A percentile compares a stretch with the other conserved stretches of the same genome.
Conservation (phyloP, 2,888 invertebrate genomes). For the Macrosoma leucophasiata region DNA sequence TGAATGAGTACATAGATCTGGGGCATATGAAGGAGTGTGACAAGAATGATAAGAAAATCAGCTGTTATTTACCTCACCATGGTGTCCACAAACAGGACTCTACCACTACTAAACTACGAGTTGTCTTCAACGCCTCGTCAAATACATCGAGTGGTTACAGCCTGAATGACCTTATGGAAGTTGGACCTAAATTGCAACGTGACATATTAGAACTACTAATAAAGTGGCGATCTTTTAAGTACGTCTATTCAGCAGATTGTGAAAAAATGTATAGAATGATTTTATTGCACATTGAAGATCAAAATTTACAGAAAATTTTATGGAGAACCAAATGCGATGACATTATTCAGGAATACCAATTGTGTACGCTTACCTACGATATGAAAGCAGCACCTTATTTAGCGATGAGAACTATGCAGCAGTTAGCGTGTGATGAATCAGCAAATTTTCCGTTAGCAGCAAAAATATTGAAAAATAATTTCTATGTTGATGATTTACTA, state of each 20-base stretch:
- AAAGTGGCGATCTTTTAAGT: slow-evolving; percentile 22
- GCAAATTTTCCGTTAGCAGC: slow-evolving; percentile 16
- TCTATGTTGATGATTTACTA: slow-evolving; percentile 23
- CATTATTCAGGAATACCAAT: slow-evolving; percentile 2
- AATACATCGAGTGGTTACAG: slow-evolving; percentile 12
- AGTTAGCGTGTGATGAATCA: slow-evolving; percentile 27
- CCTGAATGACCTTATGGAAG: slow-evolving; percentile 23
- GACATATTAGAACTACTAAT: slow-evolving; percentile 23
- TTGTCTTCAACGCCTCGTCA: slow-evolving; percentile 25
- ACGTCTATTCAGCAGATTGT: slow-evolving; percentile 25
- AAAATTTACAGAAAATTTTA: slow-evolving; percentile 9
- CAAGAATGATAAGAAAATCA: slow-evolving; percentile 2
- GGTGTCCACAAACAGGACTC: slow-evolving; percentile 25
- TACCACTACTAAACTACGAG: slow-evolving; percentile 24
- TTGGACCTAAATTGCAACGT: slow-evolving; percentile 24
- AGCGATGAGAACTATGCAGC: slow-evolving; percentile 28
- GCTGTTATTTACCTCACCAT: slow-evolving; percentile 26
- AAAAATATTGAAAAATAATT: slow-evolving; percentile 11
- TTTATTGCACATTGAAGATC: slow-evolving; percentile 18
- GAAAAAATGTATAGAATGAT: slow-evolving; percentile 31
- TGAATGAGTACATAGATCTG: slow-evolving; percentile 18
- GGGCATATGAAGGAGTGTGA: slow-evolving; percentile 26
- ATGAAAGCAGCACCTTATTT: slow-evolving; percentile 26
- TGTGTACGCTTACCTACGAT: slow-evolving; percentile 4
- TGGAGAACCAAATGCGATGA: slow-evolving; percentile 12